Percentiles rank a stretch among this genome's conserved stretches.
Conservation (phyloP, 2,888 invertebrate genomes). For the Amphipyra tragopoginis region DNA sequence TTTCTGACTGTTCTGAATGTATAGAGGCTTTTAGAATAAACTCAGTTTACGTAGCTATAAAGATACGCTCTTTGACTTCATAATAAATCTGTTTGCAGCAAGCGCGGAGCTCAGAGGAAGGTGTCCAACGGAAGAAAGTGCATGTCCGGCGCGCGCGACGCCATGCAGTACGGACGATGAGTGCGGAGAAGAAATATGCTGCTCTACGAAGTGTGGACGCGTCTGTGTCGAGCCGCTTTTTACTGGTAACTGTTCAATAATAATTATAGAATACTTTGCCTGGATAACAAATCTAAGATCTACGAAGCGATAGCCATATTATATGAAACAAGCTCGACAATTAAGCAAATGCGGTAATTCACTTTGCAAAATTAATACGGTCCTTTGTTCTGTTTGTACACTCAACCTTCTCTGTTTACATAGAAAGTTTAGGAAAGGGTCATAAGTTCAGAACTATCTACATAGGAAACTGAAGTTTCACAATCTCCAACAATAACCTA, state of each 20-base stretch:
- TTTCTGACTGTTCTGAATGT: no score
- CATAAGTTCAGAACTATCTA: conserved; percentile 20
- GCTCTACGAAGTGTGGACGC: conserved; percentile 92
- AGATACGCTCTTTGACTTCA: no score
- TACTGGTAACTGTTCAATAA: conserved; percentile 85
- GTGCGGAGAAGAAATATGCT: conserved; percentile 92
- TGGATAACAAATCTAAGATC: no score
- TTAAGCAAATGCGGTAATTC: not conserved
- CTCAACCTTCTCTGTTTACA: conserved; percentile 15
- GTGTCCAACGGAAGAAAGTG: conserved; percentile 78
- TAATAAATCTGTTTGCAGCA: conserved; percentile 60
- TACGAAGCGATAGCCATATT: not conserved
- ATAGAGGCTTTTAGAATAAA: no score
- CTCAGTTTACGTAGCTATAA: no score
- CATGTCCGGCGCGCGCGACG: conserved; percentile 91
- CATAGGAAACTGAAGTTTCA: not conserved
- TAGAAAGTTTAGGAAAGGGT: conserved; percentile 14
- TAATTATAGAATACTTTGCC: not conserved
- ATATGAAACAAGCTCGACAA: not conserved
- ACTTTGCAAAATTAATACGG: conserved; percentile 13
- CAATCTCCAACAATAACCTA: not conserved
- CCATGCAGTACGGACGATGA: conserved; percentile 90
- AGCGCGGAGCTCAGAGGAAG: conserved; percentile 84
- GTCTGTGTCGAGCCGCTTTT: conserved; percentile 90
- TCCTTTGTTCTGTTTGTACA: not conserved